These are phyloP conservation scores for Myotis yumanensis DNA, from an alignment of 2,113 vertebrate genomes.

Conservation along the genomic window DNA sequence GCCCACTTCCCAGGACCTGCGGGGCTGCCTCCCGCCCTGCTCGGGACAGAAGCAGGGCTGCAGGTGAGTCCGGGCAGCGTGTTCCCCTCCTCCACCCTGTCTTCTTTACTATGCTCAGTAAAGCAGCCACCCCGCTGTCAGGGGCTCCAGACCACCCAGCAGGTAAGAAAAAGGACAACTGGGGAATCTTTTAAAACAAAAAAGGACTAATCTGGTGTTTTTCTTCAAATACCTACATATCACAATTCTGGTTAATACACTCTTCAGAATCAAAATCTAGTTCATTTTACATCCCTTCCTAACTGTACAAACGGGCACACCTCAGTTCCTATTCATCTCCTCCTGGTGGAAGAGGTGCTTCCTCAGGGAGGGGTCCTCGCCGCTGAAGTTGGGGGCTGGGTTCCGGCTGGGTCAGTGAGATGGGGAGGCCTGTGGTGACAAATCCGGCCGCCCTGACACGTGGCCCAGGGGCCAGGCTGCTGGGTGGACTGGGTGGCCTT, in stretches of 20 bases:
- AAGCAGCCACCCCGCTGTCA: background rate
- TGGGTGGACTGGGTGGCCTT: background rate
- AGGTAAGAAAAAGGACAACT: background rate
- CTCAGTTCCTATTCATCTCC: background rate
- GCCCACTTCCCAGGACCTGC: background rate
- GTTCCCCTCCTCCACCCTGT: background rate
- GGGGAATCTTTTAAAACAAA: background rate
- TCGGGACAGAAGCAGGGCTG: background rate
- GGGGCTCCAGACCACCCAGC: constrained; percentile 45
- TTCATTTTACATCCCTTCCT: constrained; percentile 60
- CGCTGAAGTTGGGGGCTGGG: rapidly evolving
- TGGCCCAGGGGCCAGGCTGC: background rate
- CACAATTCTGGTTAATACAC: constrained; percentile 76
- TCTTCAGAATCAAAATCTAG: constrained; percentile 60
- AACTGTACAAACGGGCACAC: constrained; percentile 67
- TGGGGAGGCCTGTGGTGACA: background rate
- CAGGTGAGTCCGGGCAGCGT: background rate
- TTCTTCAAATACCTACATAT: constrained; percentile 58
- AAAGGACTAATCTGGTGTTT: constrained; percentile 44
- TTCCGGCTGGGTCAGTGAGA: background rate
- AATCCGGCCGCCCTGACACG: background rate
- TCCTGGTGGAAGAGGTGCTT: background rate
- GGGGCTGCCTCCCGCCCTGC: background rate
- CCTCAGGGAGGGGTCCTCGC: background rate
- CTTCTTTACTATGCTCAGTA: background rate